Evolutionary conservation across 2,888 invertebrate genomes (phyloP), one percentile per base, ranked within the genome.

Genomic region (Oxycera nigricornis): DNA sequence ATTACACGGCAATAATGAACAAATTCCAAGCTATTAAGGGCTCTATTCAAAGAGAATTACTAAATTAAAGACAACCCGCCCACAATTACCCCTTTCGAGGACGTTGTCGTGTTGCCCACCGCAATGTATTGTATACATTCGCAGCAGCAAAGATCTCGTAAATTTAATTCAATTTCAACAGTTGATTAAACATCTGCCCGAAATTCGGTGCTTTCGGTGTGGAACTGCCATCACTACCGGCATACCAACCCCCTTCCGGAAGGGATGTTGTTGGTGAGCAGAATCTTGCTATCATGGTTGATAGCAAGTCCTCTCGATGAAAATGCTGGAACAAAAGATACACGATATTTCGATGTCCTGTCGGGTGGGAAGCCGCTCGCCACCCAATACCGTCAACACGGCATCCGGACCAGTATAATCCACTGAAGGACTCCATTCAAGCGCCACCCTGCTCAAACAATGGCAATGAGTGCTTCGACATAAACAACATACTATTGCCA

Each of bases 141-240:
- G 17, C 46, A 46, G 50, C 70, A 55, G 31, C 55, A 70, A 31
- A 52, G 55, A 31, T 31, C 70, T 31, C 70, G 17, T 70, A 70
- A 70, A 70, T 70, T 70, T 52, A 70, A 70, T 70, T 70, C 55
- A 70, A 70, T 70, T 70, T 70, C 52, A 70, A 52, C 70, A 55
- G 52, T 70, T 70, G 55, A 70, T 70, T 70, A 70, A 70, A 70
- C 70, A 70, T 70, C 70, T 70, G 70, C 52, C 70, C 52, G 31
- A 31, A 52, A 52, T 70, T 50, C 26, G 35, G 46, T 28, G 28
- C 46, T 46, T 68, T 46, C 24, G 22, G 17, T 62, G 31, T 30
- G 52, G 24, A 20, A 30, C 30, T 30, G 14, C 28, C 30, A n/a
- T 59, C 59, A 28, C 30, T 11, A 59, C 22, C 9, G 7, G 9